Evolutionary conservation across 2,113 vertebrate species (phyloP), one percentile per base, ranked within the genome.

Genomic region (Equus quagga): DNA sequence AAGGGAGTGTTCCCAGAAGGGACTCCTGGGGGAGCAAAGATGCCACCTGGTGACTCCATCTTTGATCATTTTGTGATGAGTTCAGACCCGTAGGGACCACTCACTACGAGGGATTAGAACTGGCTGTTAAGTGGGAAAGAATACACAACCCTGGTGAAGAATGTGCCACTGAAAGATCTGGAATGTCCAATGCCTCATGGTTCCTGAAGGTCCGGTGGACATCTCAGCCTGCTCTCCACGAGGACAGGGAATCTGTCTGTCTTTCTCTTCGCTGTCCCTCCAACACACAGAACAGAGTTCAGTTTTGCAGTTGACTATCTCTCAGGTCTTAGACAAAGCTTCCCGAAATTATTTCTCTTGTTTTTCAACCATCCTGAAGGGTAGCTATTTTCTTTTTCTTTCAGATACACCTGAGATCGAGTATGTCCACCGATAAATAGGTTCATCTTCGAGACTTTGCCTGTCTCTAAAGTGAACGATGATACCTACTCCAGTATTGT

Each of bases 321-420:
- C 21, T 18, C 17, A 33, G 10, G 36, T 72, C 44, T 19, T 44
- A 82, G 60, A 36, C 14, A 54, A 80, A 5, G 18, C n/a, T 58
- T 60, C 75, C 54, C 91, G 24, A 89, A 89, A 73, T 56, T 18
- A 24, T 41, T 88, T 90, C 12, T 92, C 67, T 64, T 60, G n/a
- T 81, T 95, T 96, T 75, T 33, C 23, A 78, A 69, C 31, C 79
- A 24, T 8, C 21, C 17, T 26, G 31, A 95, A 84, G 0, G n/a
- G 21, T 41, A 87, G 19, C 33, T 33, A 69, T 89, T 91, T 82
- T 69, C 21, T 60, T 79, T 93, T 88, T 67, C 41, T 91, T 96
- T 84, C 28, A 7, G 51, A 67, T 36, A 88, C 5, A 70, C 18
- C 46, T 93, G n/a, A 93, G 36, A 46, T 65, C 36, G 51, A 64